Percentiles rank a stretch among this genome's conserved stretches.
phyloP scores from a whole-genome alignment of 2,113 vertebrate species.

The Nothocercus nigrocapillus region DNA sequence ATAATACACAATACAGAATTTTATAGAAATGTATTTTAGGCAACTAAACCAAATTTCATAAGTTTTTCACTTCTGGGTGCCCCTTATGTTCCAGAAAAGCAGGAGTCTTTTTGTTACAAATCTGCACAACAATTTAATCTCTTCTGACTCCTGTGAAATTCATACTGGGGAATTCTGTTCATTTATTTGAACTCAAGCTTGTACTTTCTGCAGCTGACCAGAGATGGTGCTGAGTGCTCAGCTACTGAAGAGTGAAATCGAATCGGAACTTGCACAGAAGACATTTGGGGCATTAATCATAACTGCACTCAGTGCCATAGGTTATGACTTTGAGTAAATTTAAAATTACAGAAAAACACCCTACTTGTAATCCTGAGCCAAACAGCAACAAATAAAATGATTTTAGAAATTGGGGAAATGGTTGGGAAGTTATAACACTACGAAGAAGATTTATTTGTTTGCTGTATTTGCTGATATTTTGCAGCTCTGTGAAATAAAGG shows the following conservation, averaged over 20 bases:
- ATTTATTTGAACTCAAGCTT: conserved; percentile 19
- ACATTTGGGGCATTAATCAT: neutral
- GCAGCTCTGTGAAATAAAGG: neutral
- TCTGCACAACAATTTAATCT: conserved; percentile 1
- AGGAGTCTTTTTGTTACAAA: neutral
- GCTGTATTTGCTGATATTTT: neutral
- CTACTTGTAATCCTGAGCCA: neutral
- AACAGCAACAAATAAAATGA: neutral
- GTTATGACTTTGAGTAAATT: neutral
- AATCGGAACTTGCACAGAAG: neutral
- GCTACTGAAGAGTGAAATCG: conserved; percentile 16
- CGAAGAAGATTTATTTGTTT: neutral
- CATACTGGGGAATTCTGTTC: neutral
- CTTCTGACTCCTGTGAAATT: neutral
- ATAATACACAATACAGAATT: neutral
- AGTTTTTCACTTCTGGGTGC: neutral
- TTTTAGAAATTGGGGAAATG: conserved; percentile 2
- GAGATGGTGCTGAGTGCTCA: conserved; percentile 67
- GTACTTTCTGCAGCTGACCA: conserved; percentile 52
- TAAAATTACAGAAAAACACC: neutral
- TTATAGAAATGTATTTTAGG: neutral
- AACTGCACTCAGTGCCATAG: neutral
- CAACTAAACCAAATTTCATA: neutral
- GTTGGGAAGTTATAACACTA: neutral
- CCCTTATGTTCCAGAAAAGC: neutral